Percentiles rank a stretch among this genome's conserved stretches.
Evolutionary conservation across 1,140 invertebrate genomes (phyloP).

Genomic region (Caenorhabditis remanei): DNA sequence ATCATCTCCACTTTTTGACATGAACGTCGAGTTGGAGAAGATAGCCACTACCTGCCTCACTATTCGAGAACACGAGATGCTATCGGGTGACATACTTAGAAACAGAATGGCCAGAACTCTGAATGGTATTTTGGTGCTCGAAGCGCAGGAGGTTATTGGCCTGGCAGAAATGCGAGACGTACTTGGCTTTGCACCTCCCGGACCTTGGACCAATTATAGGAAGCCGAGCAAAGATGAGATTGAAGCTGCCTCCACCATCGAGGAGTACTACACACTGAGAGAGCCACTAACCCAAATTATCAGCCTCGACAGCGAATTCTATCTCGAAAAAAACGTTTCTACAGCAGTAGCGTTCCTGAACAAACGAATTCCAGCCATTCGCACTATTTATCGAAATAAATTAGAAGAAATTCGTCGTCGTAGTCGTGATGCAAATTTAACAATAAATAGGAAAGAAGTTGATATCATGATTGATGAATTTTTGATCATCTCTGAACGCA

Average conservation of each 20-base stretch:
- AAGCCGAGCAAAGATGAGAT: neutral
- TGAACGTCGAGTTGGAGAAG: neutral
- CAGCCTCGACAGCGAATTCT: neutral
- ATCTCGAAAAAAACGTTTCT: no score
- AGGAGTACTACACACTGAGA: neutral
- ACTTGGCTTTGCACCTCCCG: neutral
- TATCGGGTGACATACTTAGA: neutral
- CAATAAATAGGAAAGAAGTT: neutral
- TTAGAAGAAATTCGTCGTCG: neutral
- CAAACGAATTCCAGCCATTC: neutral
- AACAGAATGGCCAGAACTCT: neutral
- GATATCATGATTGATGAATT: neutral
- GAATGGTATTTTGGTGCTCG: neutral
- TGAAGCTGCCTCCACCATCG: neutral
- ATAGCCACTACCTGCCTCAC: neutral
- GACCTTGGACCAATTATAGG: neutral
- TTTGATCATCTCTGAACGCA: neutral
- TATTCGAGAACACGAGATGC: neutral
- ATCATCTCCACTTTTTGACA: neutral
- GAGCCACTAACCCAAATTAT: neutral
- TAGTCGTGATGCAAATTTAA: neutral
- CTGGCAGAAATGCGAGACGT: neutral
- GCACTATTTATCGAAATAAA: neutral
- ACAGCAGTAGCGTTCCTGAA: neutral
- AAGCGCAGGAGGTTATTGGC: neutral